These are phyloP conservation scores for Zaprionus camerounensis DNA, from an alignment of 1,140 invertebrate genomes.

Conservation along the genomic window DNA sequence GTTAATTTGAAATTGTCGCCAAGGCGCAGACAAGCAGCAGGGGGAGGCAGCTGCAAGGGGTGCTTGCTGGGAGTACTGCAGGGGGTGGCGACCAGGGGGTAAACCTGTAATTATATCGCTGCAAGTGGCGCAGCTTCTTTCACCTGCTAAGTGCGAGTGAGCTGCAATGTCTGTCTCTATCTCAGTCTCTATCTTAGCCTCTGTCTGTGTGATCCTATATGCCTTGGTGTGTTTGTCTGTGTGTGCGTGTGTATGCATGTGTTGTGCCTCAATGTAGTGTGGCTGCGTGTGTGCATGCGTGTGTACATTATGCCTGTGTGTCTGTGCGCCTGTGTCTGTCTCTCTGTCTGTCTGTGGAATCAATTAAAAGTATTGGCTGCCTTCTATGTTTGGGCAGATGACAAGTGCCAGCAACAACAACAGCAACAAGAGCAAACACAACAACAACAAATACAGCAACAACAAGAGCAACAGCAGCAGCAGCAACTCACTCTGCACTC, in stretches of 20 bases:
- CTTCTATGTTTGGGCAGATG: slow-evolving; percentile 76
- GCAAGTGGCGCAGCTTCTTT: slow-evolving; percentile 78
- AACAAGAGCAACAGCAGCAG: slow-evolving; percentile 12
- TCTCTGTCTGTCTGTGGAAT: slow-evolving; percentile 57
- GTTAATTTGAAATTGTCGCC: slow-evolving; percentile 81
- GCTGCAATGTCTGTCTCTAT: background rate
- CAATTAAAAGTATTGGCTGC: slow-evolving; percentile 79
- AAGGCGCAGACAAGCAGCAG: slow-evolving; percentile 41
- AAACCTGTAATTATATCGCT: slow-evolving; percentile 74
- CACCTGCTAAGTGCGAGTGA: slow-evolving; percentile 55
- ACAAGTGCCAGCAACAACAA: slow-evolving; percentile 58
- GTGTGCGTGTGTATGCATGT: slow-evolving; percentile 1
- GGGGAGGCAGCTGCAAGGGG: background rate
- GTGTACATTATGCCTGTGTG: slow-evolving; percentile 2
- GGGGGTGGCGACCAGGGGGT: slow-evolving; percentile 17
- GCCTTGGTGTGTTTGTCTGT: background rate
- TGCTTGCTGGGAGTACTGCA: background rate
- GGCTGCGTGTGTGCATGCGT: background rate
- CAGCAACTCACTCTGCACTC: slow-evolving; percentile 7
- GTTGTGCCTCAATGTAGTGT: background rate
- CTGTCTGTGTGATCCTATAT: no score
- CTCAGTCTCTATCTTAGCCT: background rate
- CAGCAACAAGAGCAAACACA: slow-evolving; percentile 30
- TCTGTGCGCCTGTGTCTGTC: slow-evolving; percentile 24
- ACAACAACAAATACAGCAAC: slow-evolving; percentile 7